A percentile compares a stretch with the other conserved stretches of the same genome.
Conservation (phyloP, 2,888 invertebrate genomes). For the Tortricodes alternella region DNA sequence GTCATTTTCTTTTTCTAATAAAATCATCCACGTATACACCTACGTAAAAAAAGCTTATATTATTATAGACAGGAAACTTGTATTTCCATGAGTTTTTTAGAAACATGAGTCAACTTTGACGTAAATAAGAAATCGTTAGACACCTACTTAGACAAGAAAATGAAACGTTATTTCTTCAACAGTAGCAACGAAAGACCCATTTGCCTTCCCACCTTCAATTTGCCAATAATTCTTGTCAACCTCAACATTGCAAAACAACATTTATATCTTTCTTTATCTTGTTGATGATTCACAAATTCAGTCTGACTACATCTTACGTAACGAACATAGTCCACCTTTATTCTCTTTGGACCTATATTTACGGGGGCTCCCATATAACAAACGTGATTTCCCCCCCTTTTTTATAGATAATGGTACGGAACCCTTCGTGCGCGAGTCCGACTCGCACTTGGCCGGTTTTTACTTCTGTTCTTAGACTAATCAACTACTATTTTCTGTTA, state of each 20-base stretch:
- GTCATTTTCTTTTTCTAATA: background rate
- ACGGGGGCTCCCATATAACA: too few species aligned
- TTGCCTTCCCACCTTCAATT: background rate
- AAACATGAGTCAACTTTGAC: constrained; percentile 13
- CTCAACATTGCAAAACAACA: constrained; percentile 11
- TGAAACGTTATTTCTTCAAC: background rate
- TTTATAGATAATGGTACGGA: too few species aligned
- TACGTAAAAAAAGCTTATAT: background rate
- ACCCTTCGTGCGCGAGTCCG: too few species aligned
- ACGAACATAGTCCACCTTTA: background rate
- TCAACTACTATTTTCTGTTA: too few species aligned
- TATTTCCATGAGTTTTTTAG: background rate
- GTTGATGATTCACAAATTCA: constrained; percentile 1
- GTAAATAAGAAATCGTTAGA: background rate
- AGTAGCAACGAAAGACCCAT: background rate
- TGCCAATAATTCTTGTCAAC: constrained; percentile 10
- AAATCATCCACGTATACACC: background rate
- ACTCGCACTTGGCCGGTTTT: too few species aligned
- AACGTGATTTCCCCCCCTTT: too few species aligned
- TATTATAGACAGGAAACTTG: background rate
- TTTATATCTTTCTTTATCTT: constrained; percentile 3
- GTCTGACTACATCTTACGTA: background rate
- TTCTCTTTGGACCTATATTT: background rate
- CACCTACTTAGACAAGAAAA: background rate
- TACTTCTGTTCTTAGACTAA: too few species aligned